Base-by-base conservation (phyloP, 2,888 invertebrate species). In the Aethes cnicana region DNA sequence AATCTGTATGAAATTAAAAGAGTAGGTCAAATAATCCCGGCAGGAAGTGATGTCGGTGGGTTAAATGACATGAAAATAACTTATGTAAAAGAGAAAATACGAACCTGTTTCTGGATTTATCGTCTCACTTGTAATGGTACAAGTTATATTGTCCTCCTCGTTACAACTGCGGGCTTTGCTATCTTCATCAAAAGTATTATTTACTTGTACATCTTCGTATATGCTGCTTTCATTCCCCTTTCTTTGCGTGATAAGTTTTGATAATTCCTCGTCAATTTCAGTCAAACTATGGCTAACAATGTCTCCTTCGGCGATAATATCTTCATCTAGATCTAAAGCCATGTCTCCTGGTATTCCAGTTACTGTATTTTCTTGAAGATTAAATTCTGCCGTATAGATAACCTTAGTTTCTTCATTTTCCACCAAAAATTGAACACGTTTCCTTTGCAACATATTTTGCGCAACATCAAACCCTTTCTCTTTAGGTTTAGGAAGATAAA, bases 391-490 rank as follows among this genome's bases (percentile, higher is more conserved):
- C n/a, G 89, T 88, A 55, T 81, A 89, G 50, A 89, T 88, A 5
- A 86, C 77, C 66, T 82, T 88, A 17, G 87, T 87, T 70, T 88
- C 88, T 65, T 91, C 92, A 68, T 91, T 93, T 84, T 93, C 93
- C 36, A 94, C 93, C 68, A 93, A 84, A 84, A 94, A 94, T 74
- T 94, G 93, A 55, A 94, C 94, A 68, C 93, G 92, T 89, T 93
- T 94, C 68, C 94, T 91, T 68, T 92, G 89, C 46, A 81, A 64
- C 17, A 81, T 69, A 60, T 77, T 81, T 58, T 81, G 79, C 7
- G 83, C 56, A 37, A 69, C 68, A 41, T 71, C 58, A 23, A 67
- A 48, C 33, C 72, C 68, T 66, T 84, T 87, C 54, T 83, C 86
- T 70, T 77, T 87, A 56, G 84, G 90, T 65, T 92, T 91, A 21